Evolutionary conservation across 23 tunicate genomes (phyloP), one percentile per base, ranked within the genome.

Genomic region (Ascidia mentula): DNA sequence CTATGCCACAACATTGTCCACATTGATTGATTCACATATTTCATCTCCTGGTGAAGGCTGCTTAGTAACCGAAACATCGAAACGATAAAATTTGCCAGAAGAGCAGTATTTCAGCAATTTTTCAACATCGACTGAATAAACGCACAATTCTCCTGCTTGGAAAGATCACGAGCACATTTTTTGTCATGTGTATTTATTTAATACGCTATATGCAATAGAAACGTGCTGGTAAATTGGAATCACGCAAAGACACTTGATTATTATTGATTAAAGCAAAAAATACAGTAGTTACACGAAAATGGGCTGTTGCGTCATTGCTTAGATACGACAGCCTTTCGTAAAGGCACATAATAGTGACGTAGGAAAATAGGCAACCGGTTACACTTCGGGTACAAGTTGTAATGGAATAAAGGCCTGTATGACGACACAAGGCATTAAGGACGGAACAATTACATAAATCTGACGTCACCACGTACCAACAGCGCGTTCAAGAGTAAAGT

Each of bases 331-430:
- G 65, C 28, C 65, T 28, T 28, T 53, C 2, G 24, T 3, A 53
- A 53, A 53, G 65, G 65, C 65, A 53, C 65, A 53, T 53, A 9
- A 53, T 53, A 53, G 65, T 53, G 65, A 53, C 65, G 13, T 53
- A 53, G 24, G 28, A 53, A 53, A 53, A 53, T 53, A 53, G 65
- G 65, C 65, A 53, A 20, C 65, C 28, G 13, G 24, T 1, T 20
- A 53, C 7, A 53, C 2, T 5, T 9, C 1, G 65, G 65, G 65
- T 53, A 53, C 28, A 53, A 53, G 24, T 28, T 5, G 24, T 26
- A 53, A 53, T 53, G 65, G 65, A 5, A 53, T 53, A 6, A 53
- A 53, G 65, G 65, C 65, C 24, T 53, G 65, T 53, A n/a, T 53
- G 65, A 53, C 65, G 65, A 20, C 65, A 53, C 65, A 53, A 53